phyloP scores from a whole-genome alignment of 2,113 vertebrate species.

The Pluvianellus socialis region DNA sequence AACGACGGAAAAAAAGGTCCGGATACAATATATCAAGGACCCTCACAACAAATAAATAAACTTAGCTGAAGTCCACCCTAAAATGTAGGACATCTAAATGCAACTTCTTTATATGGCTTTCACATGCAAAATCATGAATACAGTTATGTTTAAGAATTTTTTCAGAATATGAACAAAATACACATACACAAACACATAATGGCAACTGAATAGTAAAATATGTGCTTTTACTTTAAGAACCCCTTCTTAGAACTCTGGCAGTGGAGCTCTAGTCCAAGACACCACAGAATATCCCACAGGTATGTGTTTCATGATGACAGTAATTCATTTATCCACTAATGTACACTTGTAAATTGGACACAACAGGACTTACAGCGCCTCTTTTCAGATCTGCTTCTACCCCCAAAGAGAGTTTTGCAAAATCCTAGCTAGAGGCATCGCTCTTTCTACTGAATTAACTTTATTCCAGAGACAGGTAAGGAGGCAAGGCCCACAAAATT shows the following conservation, averaged over 20 bases:
- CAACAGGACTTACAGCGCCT: neutral
- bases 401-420: neutral
- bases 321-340: neutral
- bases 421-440: neutral
- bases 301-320: neutral
- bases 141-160: neutral
- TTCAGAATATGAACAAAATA: neutral
- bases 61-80: neutral
- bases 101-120: neutral
- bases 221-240: neutral
- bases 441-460: neutral
- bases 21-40: neutral
- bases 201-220: neutral
- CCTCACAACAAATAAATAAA: neutral
- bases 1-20: neutral
- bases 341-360: neutral
- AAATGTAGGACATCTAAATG: neutral
- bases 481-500: neutral
- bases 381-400: neutral
- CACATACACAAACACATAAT: neutral
- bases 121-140: neutral
- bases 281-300: neutral
- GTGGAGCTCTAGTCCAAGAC: neutral
- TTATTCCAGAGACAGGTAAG: neutral
- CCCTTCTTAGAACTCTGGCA: neutral